Evolutionary conservation across 2,797 vertebrate genomes (phyloP).

Genomic region (Labeo calbasu): DNA sequence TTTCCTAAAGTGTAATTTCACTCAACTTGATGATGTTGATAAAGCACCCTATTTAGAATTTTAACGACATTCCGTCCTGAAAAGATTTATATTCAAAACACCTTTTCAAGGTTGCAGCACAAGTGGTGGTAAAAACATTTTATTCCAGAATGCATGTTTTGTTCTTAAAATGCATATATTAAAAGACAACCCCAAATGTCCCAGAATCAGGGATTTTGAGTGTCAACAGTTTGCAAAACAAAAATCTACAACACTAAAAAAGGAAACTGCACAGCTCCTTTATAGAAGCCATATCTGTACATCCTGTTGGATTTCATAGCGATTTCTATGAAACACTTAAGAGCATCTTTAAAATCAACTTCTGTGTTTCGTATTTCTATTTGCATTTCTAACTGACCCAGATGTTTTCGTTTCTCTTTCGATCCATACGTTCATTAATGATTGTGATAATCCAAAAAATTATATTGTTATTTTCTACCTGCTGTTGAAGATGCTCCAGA

Average conservation of each 20-base stretch:
- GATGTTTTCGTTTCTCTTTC: background rate
- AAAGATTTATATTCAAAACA: background rate
- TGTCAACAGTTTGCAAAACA: background rate
- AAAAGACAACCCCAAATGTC: constrained; percentile 29
- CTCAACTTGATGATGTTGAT: background rate
- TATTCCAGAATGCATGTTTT: constrained; percentile 16
- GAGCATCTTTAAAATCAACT: constrained; percentile 13
- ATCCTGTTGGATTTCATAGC: constrained; percentile 17
- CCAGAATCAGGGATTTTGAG: constrained; percentile 40
- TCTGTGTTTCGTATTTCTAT: background rate
- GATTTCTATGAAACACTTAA: constrained; percentile 9
- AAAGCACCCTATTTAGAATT: background rate
- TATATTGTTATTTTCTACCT: background rate
- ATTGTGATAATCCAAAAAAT: background rate
- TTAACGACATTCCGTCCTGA: background rate
- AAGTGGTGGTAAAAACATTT: constrained; percentile 24
- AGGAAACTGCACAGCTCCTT: constrained; percentile 50
- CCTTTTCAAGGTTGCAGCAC: background rate
- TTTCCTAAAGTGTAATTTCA: background rate
- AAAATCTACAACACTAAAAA: constrained; percentile 28
- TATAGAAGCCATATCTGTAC: constrained; percentile 57
- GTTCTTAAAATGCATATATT: constrained; percentile 5
- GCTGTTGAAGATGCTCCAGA: constrained; percentile 3
- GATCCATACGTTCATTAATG: background rate
- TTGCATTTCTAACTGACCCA: background rate